phyloP scores from a whole-genome alignment of 2,113 vertebrate genomes.

The Pollimyrus isidori region DNA sequence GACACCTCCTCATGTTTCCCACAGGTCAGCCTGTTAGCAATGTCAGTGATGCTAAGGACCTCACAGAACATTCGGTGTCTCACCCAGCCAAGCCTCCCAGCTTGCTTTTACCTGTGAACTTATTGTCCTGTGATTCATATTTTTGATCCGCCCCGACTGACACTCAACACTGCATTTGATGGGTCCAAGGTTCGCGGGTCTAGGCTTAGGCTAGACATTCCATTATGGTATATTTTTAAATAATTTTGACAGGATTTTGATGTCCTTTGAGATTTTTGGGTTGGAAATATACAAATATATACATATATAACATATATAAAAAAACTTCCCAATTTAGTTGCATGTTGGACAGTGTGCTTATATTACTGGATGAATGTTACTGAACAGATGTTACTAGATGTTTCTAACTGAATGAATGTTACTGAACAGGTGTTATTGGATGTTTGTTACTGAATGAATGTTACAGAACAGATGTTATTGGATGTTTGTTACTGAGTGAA shows the following conservation, averaged over 20 bases:
- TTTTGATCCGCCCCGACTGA: neutral
- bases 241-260: neutral
- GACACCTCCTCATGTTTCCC: neutral
- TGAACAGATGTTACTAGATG: neutral
- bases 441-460: neutral
- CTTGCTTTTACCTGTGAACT: neutral
- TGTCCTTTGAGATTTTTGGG: neutral
- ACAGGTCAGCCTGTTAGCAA: neutral
- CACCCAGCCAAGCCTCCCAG: neutral
- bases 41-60: neutral
- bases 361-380: neutral
- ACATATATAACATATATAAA: neutral
- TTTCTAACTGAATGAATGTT: neutral
- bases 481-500: neutral
- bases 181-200: neutral
- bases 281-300: neutral
- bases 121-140: neutral
- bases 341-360: neutral
- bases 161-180: neutral
- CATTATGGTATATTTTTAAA: slow-evolving; percentile 9
- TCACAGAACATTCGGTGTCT: neutral
- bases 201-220: neutral
- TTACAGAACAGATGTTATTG: neutral
- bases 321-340: neutral
- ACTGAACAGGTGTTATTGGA: neutral